phyloP scores from a whole-genome alignment of 2,888 invertebrate species.

The Andrena chrysosceles region DNA sequence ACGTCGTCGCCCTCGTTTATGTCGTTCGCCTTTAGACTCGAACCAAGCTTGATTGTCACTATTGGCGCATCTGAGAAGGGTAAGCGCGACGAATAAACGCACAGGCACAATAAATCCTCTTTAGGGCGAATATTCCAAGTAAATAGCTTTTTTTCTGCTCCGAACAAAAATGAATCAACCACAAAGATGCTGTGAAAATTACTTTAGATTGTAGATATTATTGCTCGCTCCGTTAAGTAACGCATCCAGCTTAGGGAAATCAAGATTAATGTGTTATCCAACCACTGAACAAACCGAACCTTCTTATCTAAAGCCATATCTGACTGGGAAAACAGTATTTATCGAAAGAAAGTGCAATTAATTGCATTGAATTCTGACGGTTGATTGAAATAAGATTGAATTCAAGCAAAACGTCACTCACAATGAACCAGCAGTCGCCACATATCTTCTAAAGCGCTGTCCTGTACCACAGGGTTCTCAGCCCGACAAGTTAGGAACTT shows the following conservation, averaged over 20 bases:
- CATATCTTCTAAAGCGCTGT: constrained; percentile 93
- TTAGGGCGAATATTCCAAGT: not conserved
- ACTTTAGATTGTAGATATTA: not conserved
- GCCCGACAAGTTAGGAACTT: constrained; percentile 94
- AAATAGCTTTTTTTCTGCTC: not conserved
- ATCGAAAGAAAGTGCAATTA: too few relatives aligned
- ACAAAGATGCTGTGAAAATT: not conserved
- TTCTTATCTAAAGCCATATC: too few relatives aligned
- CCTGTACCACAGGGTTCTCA: constrained; percentile 93
- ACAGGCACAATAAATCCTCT: not conserved
- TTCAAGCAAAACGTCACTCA: constrained; percentile 86
- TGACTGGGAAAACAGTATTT: too few relatives aligned
- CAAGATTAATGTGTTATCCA: too few relatives aligned
- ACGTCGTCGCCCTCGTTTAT: constrained; percentile 96
- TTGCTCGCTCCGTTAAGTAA: not conserved
- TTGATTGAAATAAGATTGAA: not conserved
- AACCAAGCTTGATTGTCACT: constrained; percentile 93
- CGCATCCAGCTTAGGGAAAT: not conserved
- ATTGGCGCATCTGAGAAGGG: constrained; percentile 91
- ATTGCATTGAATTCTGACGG: not conserved
- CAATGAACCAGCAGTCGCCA: constrained; percentile 94
- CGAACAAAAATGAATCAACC: not conserved
- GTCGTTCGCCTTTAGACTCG: constrained; percentile 93
- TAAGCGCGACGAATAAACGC: not conserved
- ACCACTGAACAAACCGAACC: too few relatives aligned